These are phyloP conservation scores for Cerastis leucographa DNA, from an alignment of 2,888 invertebrate genomes.

Conservation along the genomic window DNA sequence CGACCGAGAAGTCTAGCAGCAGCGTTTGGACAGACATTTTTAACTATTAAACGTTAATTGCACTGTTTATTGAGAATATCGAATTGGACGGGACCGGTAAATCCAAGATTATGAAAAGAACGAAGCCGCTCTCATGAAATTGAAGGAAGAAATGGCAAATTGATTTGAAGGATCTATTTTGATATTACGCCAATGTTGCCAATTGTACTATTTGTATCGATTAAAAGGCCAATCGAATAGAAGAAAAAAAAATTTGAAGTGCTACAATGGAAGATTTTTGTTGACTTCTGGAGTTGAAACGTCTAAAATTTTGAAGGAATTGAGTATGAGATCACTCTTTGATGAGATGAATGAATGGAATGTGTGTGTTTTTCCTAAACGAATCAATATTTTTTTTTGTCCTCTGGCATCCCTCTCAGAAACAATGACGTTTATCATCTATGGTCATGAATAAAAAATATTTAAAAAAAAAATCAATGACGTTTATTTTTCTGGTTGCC, in stretches of 20 bases:
- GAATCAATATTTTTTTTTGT: background rate
- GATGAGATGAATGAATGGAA: too few species aligned
- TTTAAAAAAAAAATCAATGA: too few species aligned
- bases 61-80: constrained; percentile 63
- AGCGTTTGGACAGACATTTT: constrained; percentile 95
- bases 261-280: background rate
- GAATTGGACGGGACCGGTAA: constrained; percentile 78
- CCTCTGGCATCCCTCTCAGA: background rate
- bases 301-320: background rate
- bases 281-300: background rate
- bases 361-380: background rate
- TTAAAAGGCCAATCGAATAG: constrained; percentile 2
- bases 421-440: background rate
- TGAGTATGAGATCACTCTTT: too few species aligned
- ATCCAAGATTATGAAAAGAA: constrained; percentile 54
- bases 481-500: constrained; percentile 11
- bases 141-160: constrained; percentile 60
- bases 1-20: constrained; percentile 94
- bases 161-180: constrained; percentile 57
- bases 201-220: constrained; percentile 34
- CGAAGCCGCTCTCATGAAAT: constrained; percentile 49
- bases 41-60: constrained; percentile 62
- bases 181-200: constrained; percentile 39
- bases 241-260: too few species aligned
- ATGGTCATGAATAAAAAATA: too few species aligned